Base-by-base conservation (phyloP, 2,113 vertebrate genomes). In the Petaurus breviceps region DNA sequence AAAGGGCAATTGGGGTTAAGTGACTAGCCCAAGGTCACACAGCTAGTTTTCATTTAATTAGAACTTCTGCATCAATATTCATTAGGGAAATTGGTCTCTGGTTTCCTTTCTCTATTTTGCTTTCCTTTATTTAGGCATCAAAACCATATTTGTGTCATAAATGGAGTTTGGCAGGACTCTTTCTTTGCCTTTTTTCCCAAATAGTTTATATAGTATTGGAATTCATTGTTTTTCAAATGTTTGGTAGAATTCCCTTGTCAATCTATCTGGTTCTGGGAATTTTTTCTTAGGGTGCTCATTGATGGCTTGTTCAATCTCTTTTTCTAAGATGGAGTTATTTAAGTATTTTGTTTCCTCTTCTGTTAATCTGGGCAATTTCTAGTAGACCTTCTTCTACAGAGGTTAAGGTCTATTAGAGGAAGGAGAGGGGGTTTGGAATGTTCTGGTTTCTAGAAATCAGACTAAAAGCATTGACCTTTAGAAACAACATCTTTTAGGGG, bases 391-490 rank as follows among this genome's bases (percentile, higher is more conserved):
- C 93, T 93, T 26, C 37, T 94, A 19, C 11, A 19, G 84, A 90
- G 91, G 95, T 37, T 7, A 89, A 53, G 95, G 94, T 51, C 43
- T 93, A 95, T 24, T 28, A 92, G 96, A 95, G 84, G 94, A 25
- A 19, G 23, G 22, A 93, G 90, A 68, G 90, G 95, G 89, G 94
- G n/a, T 95, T 37, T 96, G 28, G 54, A 96, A 94, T 96, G 95
- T 50, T n/a, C 53, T 96, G 55, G 49, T 51, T 97, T 97, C 93
- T 51, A 68, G 50, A 94, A 93, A 96, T 77, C 93, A 93, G 77
- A 37, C 96, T 95, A 96, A 96, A 97, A 97, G 91, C 94, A 97
- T 96, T 96, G 94, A 90, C 23, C 31, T 97, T 95, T 96, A 92
- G 55, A 96, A 95, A 93, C 49, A 96, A 90, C 96, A 95, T 96